Percentiles rank a stretch among this genome's conserved stretches.
These are phyloP conservation scores for Bombus breviceps DNA, from an alignment of 1,140 invertebrate genomes.

Conservation along the genomic window DNA sequence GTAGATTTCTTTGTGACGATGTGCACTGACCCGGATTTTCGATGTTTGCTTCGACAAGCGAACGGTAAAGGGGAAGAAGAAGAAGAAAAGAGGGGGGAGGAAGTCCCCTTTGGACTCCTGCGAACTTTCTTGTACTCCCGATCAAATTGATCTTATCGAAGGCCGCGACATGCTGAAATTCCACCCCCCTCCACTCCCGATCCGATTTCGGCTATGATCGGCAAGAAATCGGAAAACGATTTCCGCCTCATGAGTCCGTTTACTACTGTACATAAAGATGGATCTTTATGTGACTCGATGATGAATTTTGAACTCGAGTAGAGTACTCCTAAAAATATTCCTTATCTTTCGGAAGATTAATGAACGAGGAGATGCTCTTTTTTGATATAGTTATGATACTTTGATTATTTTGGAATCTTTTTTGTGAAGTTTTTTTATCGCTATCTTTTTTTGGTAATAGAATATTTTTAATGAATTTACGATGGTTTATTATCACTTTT, in stretches of 20 bases:
- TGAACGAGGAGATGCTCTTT: neutral
- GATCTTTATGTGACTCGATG: neutral
- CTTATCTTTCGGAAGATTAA: neutral
- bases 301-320: neutral
- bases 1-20: slow-evolving; percentile 20
- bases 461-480: neutral
- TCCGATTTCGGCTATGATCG: neutral
- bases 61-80: neutral
- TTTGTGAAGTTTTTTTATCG: no score
- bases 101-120: neutral
- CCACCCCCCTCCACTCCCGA: no score
- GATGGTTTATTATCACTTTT: neutral
- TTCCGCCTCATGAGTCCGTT: neutral
- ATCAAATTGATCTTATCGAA: slow-evolving; percentile 20
- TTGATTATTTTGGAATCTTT: neutral
- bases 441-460: neutral
- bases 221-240: slow-evolving; percentile 1
- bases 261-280: neutral
- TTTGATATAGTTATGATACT: neutral
- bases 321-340: neutral
- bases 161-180: neutral
- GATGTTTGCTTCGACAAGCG: neutral
- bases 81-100: neutral
- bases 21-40: slow-evolving; percentile 40
- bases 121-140: neutral